phyloP scores from a whole-genome alignment of 2,113 vertebrate species.

The pig (Sus scrofa) region DNA sequence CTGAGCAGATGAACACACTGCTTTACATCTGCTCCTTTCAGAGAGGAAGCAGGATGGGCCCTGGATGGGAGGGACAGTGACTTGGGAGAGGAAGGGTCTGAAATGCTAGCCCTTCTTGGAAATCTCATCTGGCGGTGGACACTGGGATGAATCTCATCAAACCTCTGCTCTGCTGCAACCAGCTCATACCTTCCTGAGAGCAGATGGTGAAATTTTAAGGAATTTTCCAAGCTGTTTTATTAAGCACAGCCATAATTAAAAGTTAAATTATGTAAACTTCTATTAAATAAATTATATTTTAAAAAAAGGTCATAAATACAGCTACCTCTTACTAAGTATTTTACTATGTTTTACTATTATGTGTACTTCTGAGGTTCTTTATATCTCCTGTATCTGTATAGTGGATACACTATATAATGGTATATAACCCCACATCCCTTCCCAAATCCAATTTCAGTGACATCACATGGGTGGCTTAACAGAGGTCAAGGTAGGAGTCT shows the following conservation, averaged over 20 bases:
- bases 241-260: background rate
- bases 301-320: background rate
- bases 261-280: background rate
- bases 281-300: background rate
- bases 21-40: background rate
- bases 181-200: background rate
- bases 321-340: background rate
- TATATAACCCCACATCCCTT: too few species aligned
- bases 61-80: background rate
- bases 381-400: background rate
- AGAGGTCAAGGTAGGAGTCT: background rate
- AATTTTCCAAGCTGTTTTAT: background rate
- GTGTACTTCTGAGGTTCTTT: background rate
- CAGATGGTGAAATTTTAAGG: background rate
- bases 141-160: background rate
- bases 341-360: background rate
- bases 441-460: background rate
- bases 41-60: background rate
- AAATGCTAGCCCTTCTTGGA: background rate
- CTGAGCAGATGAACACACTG: background rate
- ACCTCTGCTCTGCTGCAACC: background rate
- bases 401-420: background rate
- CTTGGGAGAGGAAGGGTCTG: background rate
- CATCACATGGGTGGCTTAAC: background rate
- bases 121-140: background rate